Conservation (phyloP, 2,797 vertebrate species). For the Erethizon dorsatum region DNA sequence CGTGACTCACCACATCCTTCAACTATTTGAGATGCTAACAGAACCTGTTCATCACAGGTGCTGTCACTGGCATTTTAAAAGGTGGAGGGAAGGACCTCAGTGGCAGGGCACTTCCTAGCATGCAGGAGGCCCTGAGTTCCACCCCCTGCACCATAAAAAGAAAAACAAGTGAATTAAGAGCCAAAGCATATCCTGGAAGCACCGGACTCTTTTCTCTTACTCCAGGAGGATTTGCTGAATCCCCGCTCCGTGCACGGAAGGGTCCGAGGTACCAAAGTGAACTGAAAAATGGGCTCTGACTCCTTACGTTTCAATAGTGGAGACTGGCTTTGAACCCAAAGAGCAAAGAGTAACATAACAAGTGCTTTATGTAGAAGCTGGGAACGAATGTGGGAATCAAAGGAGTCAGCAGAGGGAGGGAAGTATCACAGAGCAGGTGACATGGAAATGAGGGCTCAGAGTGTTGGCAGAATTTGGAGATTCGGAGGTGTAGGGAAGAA, state of each 20-base stretch:
- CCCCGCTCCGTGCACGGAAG: not conserved
- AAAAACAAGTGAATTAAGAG: not conserved
- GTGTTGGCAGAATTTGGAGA: not conserved
- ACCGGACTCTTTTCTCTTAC: not conserved
- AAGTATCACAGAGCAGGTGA: not conserved
- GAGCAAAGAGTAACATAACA: not conserved
- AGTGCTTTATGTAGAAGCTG: not conserved
- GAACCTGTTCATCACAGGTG: not conserved
- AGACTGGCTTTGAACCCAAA: not conserved
- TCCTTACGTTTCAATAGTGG: not conserved
- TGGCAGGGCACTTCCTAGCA: not conserved
- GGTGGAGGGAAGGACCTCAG: no score
- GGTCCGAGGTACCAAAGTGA: not conserved
- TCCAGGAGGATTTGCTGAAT: not conserved
- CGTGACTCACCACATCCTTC: constrained; percentile 69
- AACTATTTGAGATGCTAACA: constrained; percentile 45
- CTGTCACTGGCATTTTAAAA: constrained; percentile 48
- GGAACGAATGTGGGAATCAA: not conserved
- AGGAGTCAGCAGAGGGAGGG: not conserved
- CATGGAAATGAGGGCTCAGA: not conserved
- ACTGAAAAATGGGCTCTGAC: not conserved
- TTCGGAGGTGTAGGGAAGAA: not conserved
- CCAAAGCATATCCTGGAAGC: not conserved
- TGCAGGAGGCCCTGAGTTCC: not conserved
- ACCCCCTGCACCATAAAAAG: not conserved